Evolutionary conservation across 2,797 vertebrate genomes (phyloP).

Genomic region (Syngnathus acus): DNA sequence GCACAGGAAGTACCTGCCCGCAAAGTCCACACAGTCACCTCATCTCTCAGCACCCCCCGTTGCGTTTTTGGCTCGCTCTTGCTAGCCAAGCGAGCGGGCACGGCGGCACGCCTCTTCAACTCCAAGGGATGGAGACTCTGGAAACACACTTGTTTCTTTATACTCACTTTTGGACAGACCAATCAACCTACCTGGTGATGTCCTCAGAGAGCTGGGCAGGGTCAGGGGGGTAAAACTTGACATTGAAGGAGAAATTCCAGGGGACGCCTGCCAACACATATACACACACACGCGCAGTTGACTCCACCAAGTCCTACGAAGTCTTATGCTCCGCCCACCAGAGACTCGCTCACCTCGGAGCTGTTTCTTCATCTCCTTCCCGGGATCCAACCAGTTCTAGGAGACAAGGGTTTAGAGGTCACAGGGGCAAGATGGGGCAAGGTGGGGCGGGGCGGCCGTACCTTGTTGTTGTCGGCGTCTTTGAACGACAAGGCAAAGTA

Average conservation of each 20-base stretch:
- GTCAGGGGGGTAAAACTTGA: slow-evolving; percentile 96
- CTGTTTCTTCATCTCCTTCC: slow-evolving; percentile 97
- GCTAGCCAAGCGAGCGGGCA: too few species aligned
- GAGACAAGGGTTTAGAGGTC: slow-evolving; percentile 11
- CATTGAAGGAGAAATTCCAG: slow-evolving; percentile 93
- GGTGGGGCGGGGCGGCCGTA: slow-evolving; percentile 7
- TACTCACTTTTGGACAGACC: too few species aligned
- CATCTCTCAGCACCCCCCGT: too few species aligned
- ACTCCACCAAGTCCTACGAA: neutral
- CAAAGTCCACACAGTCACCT: neutral
- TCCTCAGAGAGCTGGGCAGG: slow-evolving; percentile 92
- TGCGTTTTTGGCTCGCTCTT: too few species aligned
- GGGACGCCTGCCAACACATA: slow-evolving; percentile 73
- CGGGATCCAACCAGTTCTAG: slow-evolving; percentile 94
- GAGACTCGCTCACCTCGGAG: slow-evolving; percentile 82
- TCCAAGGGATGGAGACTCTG: too few species aligned
- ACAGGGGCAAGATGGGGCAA: neutral
- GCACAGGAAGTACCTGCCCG: slow-evolving; percentile 89
- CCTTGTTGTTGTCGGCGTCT: slow-evolving; percentile 92
- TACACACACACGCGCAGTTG: neutral
- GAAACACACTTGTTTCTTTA: too few species aligned
- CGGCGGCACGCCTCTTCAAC: neutral
- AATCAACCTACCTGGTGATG: slow-evolving; percentile 80
- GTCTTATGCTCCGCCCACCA: neutral
- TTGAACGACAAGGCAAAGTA: slow-evolving; percentile 87